Percentiles rank a stretch among this genome's conserved stretches.
Evolutionary conservation across 2,113 vertebrate genomes (phyloP).

Genomic region (Electrona antarctica): DNA sequence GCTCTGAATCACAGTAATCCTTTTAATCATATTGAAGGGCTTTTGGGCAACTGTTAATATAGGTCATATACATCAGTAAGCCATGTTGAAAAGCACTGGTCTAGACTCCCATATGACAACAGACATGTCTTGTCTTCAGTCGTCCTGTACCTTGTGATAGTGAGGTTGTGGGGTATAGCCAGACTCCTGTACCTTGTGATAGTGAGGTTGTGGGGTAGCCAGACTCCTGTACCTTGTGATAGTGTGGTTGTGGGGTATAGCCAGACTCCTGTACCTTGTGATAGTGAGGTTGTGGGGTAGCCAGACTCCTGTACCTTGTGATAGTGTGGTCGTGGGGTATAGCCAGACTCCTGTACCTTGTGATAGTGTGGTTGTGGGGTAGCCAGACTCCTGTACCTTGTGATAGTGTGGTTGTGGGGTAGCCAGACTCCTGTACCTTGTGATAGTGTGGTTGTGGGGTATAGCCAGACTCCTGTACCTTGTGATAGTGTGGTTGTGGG

Average conservation of each 20-base stretch:
- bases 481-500: conserved; percentile 85
- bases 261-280: conserved; percentile 93
- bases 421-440: conserved; percentile 92
- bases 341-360: conserved; percentile 92
- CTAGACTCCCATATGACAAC: no score
- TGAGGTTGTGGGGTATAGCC: conserved; percentile 83
- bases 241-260: conserved; percentile 84
- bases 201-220: conserved; percentile 86
- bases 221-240: conserved; percentile 93
- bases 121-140: no score
- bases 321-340: conserved; percentile 83
- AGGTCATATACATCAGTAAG: no score
- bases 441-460: conserved; percentile 87
- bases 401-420: conserved; percentile 86
- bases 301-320: conserved; percentile 93
- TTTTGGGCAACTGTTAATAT: no score
- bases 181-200: conserved; percentile 93
- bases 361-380: conserved; percentile 86
- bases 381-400: conserved; percentile 92
- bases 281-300: conserved; percentile 85
- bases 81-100: no score
- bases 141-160: conserved; percentile 78
- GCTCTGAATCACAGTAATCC: no score
- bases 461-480: conserved; percentile 85
- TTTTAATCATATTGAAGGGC: no score